A percentile compares a stretch with the other conserved stretches of the same genome.
Evolutionary conservation across 2,888 invertebrate genomes (phyloP).

Genomic region (Hetaerina titia): DNA sequence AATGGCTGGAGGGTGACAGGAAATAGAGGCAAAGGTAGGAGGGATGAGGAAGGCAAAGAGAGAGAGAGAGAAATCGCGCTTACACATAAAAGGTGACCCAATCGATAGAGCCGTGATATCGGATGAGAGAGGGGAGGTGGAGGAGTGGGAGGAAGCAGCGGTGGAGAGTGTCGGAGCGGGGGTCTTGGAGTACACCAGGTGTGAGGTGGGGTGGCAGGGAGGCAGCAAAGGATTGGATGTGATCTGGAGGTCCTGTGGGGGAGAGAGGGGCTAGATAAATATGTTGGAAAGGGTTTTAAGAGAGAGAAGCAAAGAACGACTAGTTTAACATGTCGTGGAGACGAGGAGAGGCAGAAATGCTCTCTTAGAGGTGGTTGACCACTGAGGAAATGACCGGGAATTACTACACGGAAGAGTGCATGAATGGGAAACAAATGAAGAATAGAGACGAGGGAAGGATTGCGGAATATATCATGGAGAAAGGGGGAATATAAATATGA

Average conservation of each 20-base stretch:
- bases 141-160: background rate
- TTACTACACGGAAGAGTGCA: no score
- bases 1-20: background rate
- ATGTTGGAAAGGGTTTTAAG: background rate
- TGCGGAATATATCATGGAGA: no score
- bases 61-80: slow-evolving; percentile 18
- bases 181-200: no score
- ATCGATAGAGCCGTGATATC: slow-evolving; percentile 66
- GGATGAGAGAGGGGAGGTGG: background rate
- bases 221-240: no score
- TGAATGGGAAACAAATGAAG: no score
- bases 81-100: slow-evolving; percentile 57
- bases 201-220: no score
- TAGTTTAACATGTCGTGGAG: background rate
- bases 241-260: background rate
- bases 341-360: no score
- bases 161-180: background rate
- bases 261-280: background rate
- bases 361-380: no score
- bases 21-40: background rate
- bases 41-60: background rate
- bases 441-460: no score
- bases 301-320: background rate
- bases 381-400: no score
- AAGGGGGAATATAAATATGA: no score